Percentiles rank a stretch among this genome's conserved stretches.
phyloP scores from a whole-genome alignment of 2,888 invertebrate species.

The Gari tellinella region DNA sequence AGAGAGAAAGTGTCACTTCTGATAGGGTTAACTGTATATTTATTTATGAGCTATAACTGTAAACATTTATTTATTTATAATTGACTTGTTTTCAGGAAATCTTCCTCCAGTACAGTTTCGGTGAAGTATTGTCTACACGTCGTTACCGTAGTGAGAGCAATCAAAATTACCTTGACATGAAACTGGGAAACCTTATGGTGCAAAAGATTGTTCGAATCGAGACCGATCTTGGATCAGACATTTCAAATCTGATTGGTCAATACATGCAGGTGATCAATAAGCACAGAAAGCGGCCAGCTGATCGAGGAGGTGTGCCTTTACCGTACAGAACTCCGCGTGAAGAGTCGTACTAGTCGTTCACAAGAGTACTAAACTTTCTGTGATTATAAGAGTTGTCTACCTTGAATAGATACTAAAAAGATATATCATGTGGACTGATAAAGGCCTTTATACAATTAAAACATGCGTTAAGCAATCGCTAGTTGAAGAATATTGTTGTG shows the following conservation, averaged over 20 bases:
- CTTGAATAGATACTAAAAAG: too few relatives aligned
- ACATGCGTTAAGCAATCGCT: too few relatives aligned
- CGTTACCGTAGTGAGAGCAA: conserved; percentile 77
- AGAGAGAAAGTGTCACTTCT: too few relatives aligned
- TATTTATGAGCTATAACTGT: too few relatives aligned
- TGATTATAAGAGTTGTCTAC: too few relatives aligned
- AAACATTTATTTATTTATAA: too few relatives aligned
- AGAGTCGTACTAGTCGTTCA: conserved; percentile 7
- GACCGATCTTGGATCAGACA: conserved; percentile 98
- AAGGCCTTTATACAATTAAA: too few relatives aligned
- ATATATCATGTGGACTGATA: too few relatives aligned
- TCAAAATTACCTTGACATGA: conserved; percentile 92
- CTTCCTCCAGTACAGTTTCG: conserved; percentile 95
- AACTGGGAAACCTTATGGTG: conserved; percentile 97
- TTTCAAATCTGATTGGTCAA: conserved; percentile 97
- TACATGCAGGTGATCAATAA: conserved; percentile 93
- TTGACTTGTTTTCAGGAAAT: conserved; percentile 89
- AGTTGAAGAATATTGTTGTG: too few relatives aligned
- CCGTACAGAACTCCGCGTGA: conserved; percentile 3
- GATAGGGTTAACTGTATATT: too few relatives aligned
- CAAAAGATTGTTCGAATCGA: conserved; percentile 97
- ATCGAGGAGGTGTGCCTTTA: conserved; percentile 15
- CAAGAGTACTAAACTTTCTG: too few relatives aligned
- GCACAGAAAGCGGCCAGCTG: conserved; percentile 71
- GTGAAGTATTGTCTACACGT: conserved; percentile 97